Percentiles rank a stretch among this genome's conserved stretches.
phyloP scores from a whole-genome alignment of 2,888 invertebrate species.

The Epinotia ramella region DNA sequence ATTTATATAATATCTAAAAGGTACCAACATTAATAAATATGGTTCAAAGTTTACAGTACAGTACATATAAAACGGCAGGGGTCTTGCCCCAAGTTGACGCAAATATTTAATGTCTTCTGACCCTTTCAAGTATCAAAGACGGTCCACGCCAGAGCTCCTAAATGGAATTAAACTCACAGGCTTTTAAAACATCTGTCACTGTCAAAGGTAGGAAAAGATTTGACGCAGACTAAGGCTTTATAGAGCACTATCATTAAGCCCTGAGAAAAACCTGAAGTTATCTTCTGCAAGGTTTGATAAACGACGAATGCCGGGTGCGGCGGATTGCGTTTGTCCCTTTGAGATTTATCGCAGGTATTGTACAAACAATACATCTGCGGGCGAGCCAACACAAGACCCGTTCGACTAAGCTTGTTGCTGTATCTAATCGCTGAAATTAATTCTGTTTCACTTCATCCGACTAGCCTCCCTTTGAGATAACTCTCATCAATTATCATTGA shows the following conservation, averaged over 20 bases:
- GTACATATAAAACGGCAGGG: slow-evolving; percentile 26
- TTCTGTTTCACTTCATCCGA: slow-evolving; percentile 25
- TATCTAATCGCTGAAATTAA: slow-evolving; percentile 33
- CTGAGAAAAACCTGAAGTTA: slow-evolving; percentile 19
- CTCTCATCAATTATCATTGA: neutral
- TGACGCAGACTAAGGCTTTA: slow-evolving; percentile 1
- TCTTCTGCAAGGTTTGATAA: slow-evolving; percentile 32
- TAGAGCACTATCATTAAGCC: slow-evolving; percentile 25
- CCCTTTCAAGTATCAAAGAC: slow-evolving; percentile 44
- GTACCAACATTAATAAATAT: slow-evolving; percentile 23
- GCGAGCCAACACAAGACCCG: neutral
- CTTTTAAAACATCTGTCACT: slow-evolving; percentile 39
- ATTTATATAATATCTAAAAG: slow-evolving; percentile 12
- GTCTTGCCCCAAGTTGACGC: slow-evolving; percentile 19
- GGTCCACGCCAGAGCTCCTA: slow-evolving; percentile 4
- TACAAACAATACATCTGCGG: neutral
- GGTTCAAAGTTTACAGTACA: slow-evolving; percentile 10
- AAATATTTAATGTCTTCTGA: slow-evolving; percentile 38
- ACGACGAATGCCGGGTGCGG: slow-evolving; percentile 26
- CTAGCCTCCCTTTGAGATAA: slow-evolving; percentile 22
- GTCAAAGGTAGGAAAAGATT: slow-evolving; percentile 26
- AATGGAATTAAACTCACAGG: slow-evolving; percentile 16
- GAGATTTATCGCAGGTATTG: slow-evolving; percentile 30
- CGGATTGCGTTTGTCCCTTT: slow-evolving; percentile 18
- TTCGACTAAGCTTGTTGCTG: slow-evolving; percentile 24